These are phyloP conservation scores for Hippocampus zosterae DNA, from an alignment of 2,113 vertebrate species.

Conservation along the genomic window DNA sequence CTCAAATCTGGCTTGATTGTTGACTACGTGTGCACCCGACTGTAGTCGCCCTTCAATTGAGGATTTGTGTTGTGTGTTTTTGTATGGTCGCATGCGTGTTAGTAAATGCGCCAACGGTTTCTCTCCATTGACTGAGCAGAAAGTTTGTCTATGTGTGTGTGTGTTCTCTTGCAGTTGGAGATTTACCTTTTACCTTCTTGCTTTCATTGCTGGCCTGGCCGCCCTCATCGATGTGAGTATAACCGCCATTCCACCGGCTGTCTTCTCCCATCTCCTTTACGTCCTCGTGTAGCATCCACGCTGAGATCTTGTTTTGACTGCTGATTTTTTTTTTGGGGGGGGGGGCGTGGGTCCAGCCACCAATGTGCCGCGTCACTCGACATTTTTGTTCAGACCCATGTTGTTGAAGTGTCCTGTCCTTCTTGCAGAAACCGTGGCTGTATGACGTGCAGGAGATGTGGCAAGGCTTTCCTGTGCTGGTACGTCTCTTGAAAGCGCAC, in stretches of 20 bases:
- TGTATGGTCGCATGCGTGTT: conserved; percentile 3
- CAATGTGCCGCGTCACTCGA: conserved; percentile 37
- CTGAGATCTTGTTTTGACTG: not conserved
- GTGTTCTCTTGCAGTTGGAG: conserved; percentile 88
- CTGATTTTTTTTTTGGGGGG: too few relatives aligned
- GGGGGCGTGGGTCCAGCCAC: not conserved
- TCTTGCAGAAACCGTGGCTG: conserved; percentile 89
- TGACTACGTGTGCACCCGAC: too few relatives aligned
- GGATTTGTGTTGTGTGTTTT: not conserved
- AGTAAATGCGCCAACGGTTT: conserved; percentile 25
- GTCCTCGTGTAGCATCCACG: not conserved
- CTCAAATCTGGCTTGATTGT: too few relatives aligned
- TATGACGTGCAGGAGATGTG: conserved; percentile 87
- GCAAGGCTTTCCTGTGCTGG: conserved; percentile 90
- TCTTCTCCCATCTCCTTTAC: not conserved
- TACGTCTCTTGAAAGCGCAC: conserved; percentile 41
- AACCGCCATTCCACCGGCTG: not conserved
- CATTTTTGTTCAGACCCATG: conserved; percentile 12
- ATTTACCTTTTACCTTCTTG: conserved; percentile 94
- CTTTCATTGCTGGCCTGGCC: conserved; percentile 90
- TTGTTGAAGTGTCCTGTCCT: conserved; percentile 22
- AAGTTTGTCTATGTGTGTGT: conserved; percentile 33
- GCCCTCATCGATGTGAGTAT: conserved; percentile 88
- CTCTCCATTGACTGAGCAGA: conserved; percentile 52
- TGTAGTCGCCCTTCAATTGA: too few relatives aligned